A percentile compares a stretch with the other conserved stretches of the same genome.
phyloP scores from a whole-genome alignment of 2,113 vertebrate species.

The Murina feae region DNA sequence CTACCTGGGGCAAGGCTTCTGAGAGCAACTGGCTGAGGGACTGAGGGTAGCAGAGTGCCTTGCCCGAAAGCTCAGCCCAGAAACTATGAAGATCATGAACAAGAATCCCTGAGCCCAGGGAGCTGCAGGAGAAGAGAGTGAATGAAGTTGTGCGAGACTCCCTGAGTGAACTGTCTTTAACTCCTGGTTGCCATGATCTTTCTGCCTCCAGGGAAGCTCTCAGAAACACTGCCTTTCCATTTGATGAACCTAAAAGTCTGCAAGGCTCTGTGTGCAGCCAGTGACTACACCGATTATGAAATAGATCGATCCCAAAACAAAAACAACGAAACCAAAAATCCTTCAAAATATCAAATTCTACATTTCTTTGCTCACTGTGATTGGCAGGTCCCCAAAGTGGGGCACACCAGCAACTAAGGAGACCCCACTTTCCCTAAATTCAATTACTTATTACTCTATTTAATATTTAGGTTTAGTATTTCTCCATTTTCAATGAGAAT shows the following conservation, averaged over 20 bases:
- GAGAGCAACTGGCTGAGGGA: not conserved
- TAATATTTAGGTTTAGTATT: conserved; percentile 45
- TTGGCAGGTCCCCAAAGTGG: not conserved
- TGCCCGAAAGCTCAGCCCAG: not conserved
- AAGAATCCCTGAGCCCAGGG: not conserved
- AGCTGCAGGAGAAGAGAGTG: not conserved
- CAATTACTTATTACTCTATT: rapidly evolving
- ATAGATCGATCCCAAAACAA: not conserved
- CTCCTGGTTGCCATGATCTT: not conserved
- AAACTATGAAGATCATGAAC: not conserved
- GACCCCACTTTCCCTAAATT: not conserved
- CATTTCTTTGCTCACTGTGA: not conserved
- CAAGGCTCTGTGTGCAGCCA: not conserved
- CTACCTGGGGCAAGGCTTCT: not conserved
- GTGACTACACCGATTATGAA: not conserved
- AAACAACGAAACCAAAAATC: not conserved
- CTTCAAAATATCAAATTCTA: too few species aligned
- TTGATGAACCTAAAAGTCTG: not conserved
- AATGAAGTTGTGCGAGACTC: not conserved
- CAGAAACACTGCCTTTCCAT: not conserved
- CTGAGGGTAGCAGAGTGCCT: too few species aligned
- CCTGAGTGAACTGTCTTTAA: not conserved
- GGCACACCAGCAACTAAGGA: rapidly evolving
- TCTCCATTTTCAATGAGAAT: conserved; percentile 63
- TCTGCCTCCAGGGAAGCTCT: not conserved